Percentiles rank a stretch among this genome's conserved stretches.
Evolutionary conservation across 2,113 vertebrate genomes (phyloP).

Genomic region (Tragelaphus strepsiceros): DNA sequence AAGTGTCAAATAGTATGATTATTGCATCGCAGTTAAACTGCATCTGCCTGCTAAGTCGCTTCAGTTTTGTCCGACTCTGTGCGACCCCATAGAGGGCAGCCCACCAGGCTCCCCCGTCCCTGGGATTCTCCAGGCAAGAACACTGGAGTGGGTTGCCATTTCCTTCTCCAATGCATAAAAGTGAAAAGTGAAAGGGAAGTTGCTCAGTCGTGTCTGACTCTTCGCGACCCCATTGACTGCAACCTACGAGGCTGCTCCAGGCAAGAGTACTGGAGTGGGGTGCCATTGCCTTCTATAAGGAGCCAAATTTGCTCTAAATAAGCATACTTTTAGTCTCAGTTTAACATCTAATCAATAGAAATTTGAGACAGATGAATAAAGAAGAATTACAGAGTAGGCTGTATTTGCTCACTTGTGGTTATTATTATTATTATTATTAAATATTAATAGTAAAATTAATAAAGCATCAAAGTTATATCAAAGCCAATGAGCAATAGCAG

Average conservation of each 20-base stretch:
- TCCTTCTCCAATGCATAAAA: no score
- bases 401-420: neutral
- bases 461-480: neutral
- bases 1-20: neutral
- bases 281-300: neutral
- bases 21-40: neutral
- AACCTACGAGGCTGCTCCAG: no score
- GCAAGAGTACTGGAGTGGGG: no score
- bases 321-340: neutral
- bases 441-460: neutral
- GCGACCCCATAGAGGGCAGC: no score
- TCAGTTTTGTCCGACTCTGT: no score
- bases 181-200: no score
- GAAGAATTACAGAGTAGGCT: neutral
- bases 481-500: neutral
- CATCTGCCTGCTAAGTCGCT: neutral
- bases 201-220: no score
- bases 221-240: no score
- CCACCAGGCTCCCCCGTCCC: no score
- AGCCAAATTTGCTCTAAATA: neutral
- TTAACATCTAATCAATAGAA: constrained; percentile 18
- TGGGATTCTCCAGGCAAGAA: no score
- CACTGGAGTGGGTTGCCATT: no score
- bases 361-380: constrained; percentile 14
- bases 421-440: neutral